Evolutionary conservation across 2,888 invertebrate species (phyloP), one percentile per base, ranked within the genome.

Genomic region (Drosophila yooni): DNA sequence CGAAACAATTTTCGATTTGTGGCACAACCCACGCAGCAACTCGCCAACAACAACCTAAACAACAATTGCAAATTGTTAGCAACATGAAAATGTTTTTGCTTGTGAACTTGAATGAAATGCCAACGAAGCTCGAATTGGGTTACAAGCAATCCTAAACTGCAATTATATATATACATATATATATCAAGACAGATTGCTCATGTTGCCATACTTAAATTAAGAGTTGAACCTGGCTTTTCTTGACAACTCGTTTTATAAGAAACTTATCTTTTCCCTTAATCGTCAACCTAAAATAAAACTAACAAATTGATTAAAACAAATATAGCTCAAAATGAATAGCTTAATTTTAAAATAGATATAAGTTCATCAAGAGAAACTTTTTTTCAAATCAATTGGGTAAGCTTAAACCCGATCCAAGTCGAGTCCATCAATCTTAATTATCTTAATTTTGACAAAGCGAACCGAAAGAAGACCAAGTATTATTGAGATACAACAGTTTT

Each of bases 91-190:
- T 81, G 66, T 69, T 79, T 79, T 83, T 70, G 61, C 65, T 79
- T 69, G 59, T 88, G 79, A 88, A 89, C 87, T 88, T 88, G 90
- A 85, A 89, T 82, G 73, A 85, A 83, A 89, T 81, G 84, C 76
- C 79, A 77, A 46, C 46, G 46, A 46, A 66, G 74, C 82, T 77
- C 57, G 57, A 88, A 89, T 82, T 85, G 88, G 88, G 83, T 88
- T 83, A 89, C 84, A 76, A 72, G 81, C 76, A 85, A 83, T 65
- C 59, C 63, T 21, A 67, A 59, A 43, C 61, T 52, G 53, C 66
- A 86, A 86, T 86, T 88, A 81, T 63, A 56, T n/a, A 11, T 43
- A 21, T 21, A 43, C 1, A 40, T n/a, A n/a, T 10, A 40, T 38
- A 18, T n/a, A 38, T 54, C 54, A 62, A 50, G 5, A 54, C 27